A percentile compares a stretch with the other conserved stretches of the same genome.
phyloP scores from a whole-genome alignment of 2,797 vertebrate genomes.

The Gallinago nigripennis region DNA sequence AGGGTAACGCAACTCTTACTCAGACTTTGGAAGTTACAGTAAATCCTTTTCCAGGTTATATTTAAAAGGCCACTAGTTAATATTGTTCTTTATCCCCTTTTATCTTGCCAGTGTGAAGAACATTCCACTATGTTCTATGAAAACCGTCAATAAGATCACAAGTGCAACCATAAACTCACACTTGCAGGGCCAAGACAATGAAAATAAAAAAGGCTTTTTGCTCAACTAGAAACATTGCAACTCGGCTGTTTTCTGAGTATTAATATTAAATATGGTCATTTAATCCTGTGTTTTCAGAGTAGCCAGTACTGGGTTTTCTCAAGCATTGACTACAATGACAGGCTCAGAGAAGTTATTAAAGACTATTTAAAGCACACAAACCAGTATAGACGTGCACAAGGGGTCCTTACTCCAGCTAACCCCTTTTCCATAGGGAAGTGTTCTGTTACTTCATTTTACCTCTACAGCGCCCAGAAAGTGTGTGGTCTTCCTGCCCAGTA shows the following conservation, averaged over 20 bases:
- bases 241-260: background rate
- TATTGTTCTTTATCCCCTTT: constrained; percentile 10
- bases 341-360: background rate
- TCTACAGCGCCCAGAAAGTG: constrained; percentile 82
- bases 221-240: background rate
- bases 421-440: background rate
- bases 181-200: background rate
- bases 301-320: background rate
- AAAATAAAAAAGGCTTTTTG: background rate
- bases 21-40: background rate
- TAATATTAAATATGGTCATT: background rate
- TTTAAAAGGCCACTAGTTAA: background rate
- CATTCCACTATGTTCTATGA: background rate
- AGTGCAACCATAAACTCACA: background rate
- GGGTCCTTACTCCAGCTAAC: background rate
- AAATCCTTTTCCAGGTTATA: background rate
- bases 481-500: constrained; percentile 80
- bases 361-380: background rate
- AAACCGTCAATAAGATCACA: background rate
- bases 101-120: background rate
- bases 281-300: background rate
- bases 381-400: background rate
- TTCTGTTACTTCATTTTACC: constrained; percentile 68
- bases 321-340: background rate
- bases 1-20: background rate